Evolutionary conservation across 2,888 invertebrate genomes (phyloP).

Genomic region (Catonia carolina): DNA sequence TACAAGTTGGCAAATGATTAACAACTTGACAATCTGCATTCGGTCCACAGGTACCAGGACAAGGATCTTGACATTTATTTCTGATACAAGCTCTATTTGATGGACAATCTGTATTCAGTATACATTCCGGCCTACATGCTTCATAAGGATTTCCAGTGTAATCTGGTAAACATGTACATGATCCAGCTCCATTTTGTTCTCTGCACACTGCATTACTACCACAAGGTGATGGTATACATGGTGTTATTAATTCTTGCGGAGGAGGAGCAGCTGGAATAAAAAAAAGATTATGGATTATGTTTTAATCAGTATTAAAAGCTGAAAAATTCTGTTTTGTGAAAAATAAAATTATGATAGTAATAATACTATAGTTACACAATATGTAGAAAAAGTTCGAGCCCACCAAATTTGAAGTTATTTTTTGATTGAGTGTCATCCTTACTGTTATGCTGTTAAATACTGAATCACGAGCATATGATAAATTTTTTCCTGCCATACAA

Average conservation of each 20-base stretch:
- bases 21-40: constrained; percentile 68
- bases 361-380: too few relatives aligned
- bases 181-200: constrained; percentile 61
- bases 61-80: constrained; percentile 71
- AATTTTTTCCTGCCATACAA: too few relatives aligned
- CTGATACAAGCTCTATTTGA: constrained; percentile 65
- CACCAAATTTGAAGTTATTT: too few relatives aligned
- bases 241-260: constrained; percentile 42
- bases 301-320: too few relatives aligned
- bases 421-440: too few relatives aligned
- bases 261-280: constrained; percentile 19
- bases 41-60: constrained; percentile 64
- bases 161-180: constrained; percentile 65
- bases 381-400: too few relatives aligned
- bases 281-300: too few relatives aligned
- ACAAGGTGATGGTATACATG: constrained; percentile 65
- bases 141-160: constrained; percentile 66
- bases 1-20: constrained; percentile 69
- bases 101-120: constrained; percentile 68
- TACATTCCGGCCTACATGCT: constrained; percentile 73
- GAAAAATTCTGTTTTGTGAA: too few relatives aligned
- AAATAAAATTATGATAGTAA: too few relatives aligned
- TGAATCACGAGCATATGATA: too few relatives aligned
- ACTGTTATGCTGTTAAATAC: too few relatives aligned
- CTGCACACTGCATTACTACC: constrained; percentile 69